Conservation (phyloP, 1,140 invertebrate species). For the Plectrocnemia conspersa region DNA sequence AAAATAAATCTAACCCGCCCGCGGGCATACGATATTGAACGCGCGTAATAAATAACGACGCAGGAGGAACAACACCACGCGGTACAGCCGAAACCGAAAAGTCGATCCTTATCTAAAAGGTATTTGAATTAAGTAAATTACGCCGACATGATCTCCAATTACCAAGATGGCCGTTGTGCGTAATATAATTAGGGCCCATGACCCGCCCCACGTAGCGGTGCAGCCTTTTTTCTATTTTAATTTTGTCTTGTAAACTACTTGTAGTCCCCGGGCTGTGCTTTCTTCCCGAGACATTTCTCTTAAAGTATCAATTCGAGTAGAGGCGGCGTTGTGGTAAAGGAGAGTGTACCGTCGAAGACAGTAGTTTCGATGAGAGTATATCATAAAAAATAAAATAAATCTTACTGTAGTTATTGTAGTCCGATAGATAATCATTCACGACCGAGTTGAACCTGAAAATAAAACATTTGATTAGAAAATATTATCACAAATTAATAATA, state of each 20-base stretch:
- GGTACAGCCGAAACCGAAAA: slow-evolving; percentile 21
- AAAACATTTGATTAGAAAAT: too few species aligned
- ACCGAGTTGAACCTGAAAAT: too few species aligned
- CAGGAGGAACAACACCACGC: slow-evolving; percentile 8
- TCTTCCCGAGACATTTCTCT: too few species aligned
- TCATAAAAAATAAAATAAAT: too few species aligned
- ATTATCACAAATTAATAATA: too few species aligned
- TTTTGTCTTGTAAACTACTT: not conserved
- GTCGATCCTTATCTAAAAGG: slow-evolving; percentile 31
- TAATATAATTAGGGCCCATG: slow-evolving; percentile 32
- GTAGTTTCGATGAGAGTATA: too few species aligned
- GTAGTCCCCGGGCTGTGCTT: not conserved
- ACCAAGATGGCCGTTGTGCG: slow-evolving; percentile 24
- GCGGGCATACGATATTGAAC: slow-evolving; percentile 12
- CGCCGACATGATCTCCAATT: slow-evolving; percentile 35
- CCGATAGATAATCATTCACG: too few species aligned
- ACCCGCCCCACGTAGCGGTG: slow-evolving; percentile 11
- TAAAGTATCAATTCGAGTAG: too few species aligned
- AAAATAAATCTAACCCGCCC: slow-evolving; percentile 7
- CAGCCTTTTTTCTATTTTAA: not conserved
- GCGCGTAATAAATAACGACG: slow-evolving; percentile 30
- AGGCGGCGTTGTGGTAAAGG: too few species aligned
- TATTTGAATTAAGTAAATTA: slow-evolving; percentile 36
- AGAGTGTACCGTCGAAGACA: too few species aligned
- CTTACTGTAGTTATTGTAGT: too few species aligned